Conservation (phyloP, 1,140 invertebrate species). For the Armadillidium nasatum region DNA sequence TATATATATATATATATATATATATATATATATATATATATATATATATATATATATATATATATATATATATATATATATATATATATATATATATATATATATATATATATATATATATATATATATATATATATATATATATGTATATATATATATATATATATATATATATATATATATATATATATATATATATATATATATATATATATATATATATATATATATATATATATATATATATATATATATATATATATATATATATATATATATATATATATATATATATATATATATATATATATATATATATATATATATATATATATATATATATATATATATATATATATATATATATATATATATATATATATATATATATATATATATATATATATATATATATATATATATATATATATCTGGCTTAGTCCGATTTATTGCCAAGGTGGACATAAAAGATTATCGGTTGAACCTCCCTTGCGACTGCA, state of each 20-base stretch:
- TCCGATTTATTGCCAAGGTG: no score
- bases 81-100: no score
- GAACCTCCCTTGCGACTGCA: no score
- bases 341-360: no score
- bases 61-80: neutral
- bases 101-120: no score
- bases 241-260: slow-evolving; percentile 3
- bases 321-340: no score
- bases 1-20: slow-evolving; percentile 1
- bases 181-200: neutral
- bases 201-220: neutral
- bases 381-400: slow-evolving; percentile 3
- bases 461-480: no score
- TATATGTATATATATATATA: slow-evolving; percentile 6
- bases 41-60: slow-evolving; percentile 3
- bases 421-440: neutral
- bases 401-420: slow-evolving; percentile 3
- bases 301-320: no score
- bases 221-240: neutral
- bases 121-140: no score
- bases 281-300: no score
- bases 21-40: slow-evolving; percentile 3
- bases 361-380: slow-evolving; percentile 3
- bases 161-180: slow-evolving; percentile 15
- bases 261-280: neutral